Evolutionary conservation across 2,888 invertebrate genomes (phyloP), one percentile per base, ranked within the genome.

Genomic region (Phragmatobia fuliginosa): DNA sequence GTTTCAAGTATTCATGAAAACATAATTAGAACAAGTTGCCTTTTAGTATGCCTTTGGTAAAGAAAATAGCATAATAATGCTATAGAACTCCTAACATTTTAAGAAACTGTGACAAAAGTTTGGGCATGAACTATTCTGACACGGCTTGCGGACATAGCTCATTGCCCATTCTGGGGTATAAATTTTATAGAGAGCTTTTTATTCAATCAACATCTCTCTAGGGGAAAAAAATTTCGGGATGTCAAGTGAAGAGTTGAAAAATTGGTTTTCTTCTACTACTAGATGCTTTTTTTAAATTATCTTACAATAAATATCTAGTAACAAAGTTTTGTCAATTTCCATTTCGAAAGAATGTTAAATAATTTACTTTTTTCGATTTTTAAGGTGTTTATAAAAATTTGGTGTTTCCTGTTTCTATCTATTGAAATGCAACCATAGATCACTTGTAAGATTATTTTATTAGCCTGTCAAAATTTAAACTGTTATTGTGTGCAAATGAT

Each of bases 221-320:
- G 94, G 92, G 88, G 82, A 81, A 81, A 80, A 86, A 82, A 77
- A 77, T 89, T n/a, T 87, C 81, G 90, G 94, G 94, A 93, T 91
- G 81, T 95, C 93, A 92, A 88, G 95, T 95, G 95, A 95, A 95
- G 95, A 94, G 95, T 93, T 84, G 72, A 78, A 63, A 71, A 38
- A 85, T 88, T 92, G 90, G 91, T 89, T 61, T 71, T 49, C 70
- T 49, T 66, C 71, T 68, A 62, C 89, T 83, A 31, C 11, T 5
- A 41, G 32, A 25, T 52, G 4, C 11, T 52, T 16, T 56, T 28
- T 28, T 28, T 7, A 0, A 49, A 7, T 56, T 56, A 14, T 56
- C 28, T 56, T 28, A 1, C 28, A n/a, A n/a, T n/a, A n/a, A n/a
- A n/a, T n/a, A 25, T 28, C 28, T 56, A 14, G 56, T 28, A 28